These are phyloP conservation scores for Sciurus carolinensis DNA, from an alignment of 2,797 vertebrate genomes.

Conservation along the genomic window DNA sequence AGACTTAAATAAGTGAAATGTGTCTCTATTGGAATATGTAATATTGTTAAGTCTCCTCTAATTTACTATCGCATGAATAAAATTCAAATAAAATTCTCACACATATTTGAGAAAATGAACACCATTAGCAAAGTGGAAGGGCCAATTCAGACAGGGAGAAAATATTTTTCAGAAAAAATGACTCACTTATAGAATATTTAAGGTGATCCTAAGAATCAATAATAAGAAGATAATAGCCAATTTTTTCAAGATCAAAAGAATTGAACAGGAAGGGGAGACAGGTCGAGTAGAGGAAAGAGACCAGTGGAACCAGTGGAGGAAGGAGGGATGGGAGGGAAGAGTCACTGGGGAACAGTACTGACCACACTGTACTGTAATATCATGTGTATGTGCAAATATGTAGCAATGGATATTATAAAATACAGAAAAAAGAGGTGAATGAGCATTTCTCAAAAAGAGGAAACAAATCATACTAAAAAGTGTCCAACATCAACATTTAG, in stretches of 20 bases:
- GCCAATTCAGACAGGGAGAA: background rate
- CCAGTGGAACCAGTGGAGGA: no score
- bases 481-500: background rate
- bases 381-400: no score
- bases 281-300: no score
- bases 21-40: background rate
- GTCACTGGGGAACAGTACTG: no score
- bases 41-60: background rate
- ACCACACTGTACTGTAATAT: no score
- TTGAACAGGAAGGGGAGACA: no score
- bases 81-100: background rate
- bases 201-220: background rate
- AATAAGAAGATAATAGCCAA: background rate
- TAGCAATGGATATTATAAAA: no score
- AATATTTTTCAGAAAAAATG: background rate
- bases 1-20: background rate
- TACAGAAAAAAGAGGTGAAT: background rate
- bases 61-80: background rate
- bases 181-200: background rate
- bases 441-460: background rate
- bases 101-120: background rate
- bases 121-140: background rate
- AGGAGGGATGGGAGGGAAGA: no score
- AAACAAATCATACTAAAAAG: background rate
- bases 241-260: background rate